These are phyloP conservation scores for Erebia aethiops DNA, from an alignment of 2,888 invertebrate species.

Conservation along the genomic window DNA sequence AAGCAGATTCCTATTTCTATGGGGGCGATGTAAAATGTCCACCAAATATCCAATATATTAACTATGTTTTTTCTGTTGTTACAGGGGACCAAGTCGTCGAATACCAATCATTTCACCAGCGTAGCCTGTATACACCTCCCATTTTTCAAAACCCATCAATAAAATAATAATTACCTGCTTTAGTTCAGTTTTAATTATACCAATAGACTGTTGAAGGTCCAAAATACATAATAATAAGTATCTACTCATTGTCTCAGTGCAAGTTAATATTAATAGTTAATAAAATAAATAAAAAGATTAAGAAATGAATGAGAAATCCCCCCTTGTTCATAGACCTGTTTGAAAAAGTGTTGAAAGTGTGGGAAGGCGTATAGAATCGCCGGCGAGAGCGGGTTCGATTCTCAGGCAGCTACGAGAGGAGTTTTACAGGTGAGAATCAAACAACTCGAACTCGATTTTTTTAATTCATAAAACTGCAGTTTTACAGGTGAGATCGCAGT, in stretches of 20 bases:
- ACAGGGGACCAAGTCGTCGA: slow-evolving; percentile 69
- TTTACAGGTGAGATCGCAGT: too few relatives aligned
- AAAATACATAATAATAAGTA: slow-evolving; percentile 3
- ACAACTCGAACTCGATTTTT: too few relatives aligned
- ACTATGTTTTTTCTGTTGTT: slow-evolving; percentile 54
- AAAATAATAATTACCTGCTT: neutral
- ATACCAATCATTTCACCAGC: neutral
- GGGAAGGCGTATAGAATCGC: slow-evolving; percentile 4
- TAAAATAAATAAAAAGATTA: neutral
- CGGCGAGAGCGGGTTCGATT: slow-evolving; percentile 1
- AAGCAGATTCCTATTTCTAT: too few relatives aligned
- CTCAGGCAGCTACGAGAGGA: neutral
- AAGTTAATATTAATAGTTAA: neutral
- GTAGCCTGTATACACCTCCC: neutral
- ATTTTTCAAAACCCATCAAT: neutral
- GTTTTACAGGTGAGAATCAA: neutral
- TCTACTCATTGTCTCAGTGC: neutral
- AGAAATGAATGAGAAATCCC: neutral
- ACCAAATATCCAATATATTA: neutral
- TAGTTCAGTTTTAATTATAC: neutral
- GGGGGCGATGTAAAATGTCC: too few relatives aligned
- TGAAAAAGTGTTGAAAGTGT: neutral
- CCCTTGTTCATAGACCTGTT: too few relatives aligned
- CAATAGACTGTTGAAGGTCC: slow-evolving; percentile 15
- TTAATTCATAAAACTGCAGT: too few relatives aligned